Conservation (phyloP, 2,797 vertebrate genomes). For the Periparus ater region DNA sequence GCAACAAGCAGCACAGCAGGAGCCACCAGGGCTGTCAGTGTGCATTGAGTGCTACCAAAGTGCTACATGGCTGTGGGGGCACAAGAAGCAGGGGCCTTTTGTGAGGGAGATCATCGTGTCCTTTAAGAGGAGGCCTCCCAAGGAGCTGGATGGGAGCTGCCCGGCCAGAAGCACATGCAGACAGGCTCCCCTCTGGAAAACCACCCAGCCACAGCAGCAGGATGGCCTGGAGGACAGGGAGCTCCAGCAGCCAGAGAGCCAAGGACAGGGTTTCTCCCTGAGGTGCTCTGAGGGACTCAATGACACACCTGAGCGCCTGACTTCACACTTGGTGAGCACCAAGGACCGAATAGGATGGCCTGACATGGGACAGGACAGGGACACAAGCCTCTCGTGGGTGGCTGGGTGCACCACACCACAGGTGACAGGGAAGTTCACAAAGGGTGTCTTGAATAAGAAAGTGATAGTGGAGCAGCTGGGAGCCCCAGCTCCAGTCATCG, state of each 20-base stretch:
- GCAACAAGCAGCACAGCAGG: neutral
- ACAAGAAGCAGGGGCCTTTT: neutral
- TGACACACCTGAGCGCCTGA: neutral
- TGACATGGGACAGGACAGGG: neutral
- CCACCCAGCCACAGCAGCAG: neutral
- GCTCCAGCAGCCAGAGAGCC: neutral
- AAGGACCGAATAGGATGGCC: no score
- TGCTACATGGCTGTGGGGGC: rapidly evolving
- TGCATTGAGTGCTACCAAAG: neutral
- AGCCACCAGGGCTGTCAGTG: neutral
- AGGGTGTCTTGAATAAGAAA: neutral
- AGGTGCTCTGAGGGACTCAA: rapidly evolving
- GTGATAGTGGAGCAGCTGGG: neutral
- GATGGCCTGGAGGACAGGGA: neutral
- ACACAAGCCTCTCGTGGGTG: neutral
- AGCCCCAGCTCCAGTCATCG: neutral
- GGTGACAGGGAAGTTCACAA: neutral
- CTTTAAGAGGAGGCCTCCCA: neutral
- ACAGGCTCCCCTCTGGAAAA: neutral
- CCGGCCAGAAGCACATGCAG: rapidly evolving
- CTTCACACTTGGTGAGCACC: neutral
- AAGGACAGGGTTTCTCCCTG: neutral
- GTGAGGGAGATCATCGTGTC: neutral
- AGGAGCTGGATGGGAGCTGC: neutral
- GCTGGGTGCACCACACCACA: neutral